Evolutionary conservation across 2,888 invertebrate species (phyloP).

Genomic region (Nudaria mundana): DNA sequence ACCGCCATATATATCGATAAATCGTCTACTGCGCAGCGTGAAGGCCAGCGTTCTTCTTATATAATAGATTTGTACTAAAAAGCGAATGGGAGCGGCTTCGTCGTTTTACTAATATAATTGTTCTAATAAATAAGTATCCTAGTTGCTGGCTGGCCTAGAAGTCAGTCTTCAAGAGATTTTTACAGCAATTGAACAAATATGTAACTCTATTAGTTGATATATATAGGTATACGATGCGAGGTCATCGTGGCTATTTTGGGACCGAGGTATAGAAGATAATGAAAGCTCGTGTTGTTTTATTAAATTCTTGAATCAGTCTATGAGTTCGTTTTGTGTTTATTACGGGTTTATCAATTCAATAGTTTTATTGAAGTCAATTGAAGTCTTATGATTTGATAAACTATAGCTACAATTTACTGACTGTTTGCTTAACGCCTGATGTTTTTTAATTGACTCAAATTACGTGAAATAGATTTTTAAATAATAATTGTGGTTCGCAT

Average conservation of each 20-base stretch:
- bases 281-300: not conserved
- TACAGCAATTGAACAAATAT: not conserved
- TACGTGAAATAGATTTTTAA: not conserved
- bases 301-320: not conserved
- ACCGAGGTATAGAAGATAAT: not conserved
- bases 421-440: not conserved
- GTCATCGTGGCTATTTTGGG: constrained; percentile 3
- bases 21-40: too few species aligned
- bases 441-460: not conserved
- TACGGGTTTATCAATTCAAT: not conserved
- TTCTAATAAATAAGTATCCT: too few species aligned
- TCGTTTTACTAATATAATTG: too few species aligned
- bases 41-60: too few species aligned
- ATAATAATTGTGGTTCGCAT: too few species aligned
- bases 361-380: not conserved
- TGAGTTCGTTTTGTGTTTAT: not conserved
- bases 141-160: too few species aligned
- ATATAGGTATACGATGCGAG: constrained; percentile 5
- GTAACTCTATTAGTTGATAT: not conserved
- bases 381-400: not conserved
- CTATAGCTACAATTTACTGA: not conserved
- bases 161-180: too few species aligned
- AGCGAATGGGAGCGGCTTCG: too few species aligned
- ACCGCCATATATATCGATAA: too few species aligned
- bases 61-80: too few species aligned